phyloP scores from a whole-genome alignment of 1,140 invertebrate species.

The Propsilocerus akamusi region DNA sequence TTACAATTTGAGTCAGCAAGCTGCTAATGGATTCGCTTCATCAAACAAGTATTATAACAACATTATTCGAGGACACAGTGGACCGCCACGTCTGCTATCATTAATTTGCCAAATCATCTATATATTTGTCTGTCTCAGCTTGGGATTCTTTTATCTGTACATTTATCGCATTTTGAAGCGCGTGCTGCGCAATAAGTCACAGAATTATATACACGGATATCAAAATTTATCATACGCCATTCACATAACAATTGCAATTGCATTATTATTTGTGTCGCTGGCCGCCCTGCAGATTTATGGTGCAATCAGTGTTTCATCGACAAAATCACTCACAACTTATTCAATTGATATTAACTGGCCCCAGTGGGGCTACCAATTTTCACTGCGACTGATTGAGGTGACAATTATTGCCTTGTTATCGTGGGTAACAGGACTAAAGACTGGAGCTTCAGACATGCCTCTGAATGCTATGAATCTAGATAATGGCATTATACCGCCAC shows the following conservation, averaged over 20 bases:
- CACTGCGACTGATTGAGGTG: conserved; percentile 63
- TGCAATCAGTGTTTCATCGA: conserved; percentile 27
- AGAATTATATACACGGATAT: conserved; percentile 43
- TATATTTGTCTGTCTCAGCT: conserved; percentile 52
- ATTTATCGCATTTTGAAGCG: conserved; percentile 51
- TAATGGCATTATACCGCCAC: not conserved
- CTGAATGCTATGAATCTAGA: conserved; percentile 3
- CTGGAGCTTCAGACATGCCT: conserved; percentile 23
- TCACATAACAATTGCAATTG: conserved; percentile 67
- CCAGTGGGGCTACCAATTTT: conserved; percentile 77
- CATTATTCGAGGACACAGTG: not conserved
- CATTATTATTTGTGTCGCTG: conserved; percentile 61
- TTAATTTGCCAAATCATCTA: conserved; percentile 67
- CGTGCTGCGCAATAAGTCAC: conserved; percentile 41
- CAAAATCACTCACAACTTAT: conserved; percentile 26
- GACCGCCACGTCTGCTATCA: conserved; percentile 34
- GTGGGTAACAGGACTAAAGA: conserved; percentile 58
- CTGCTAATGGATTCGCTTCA: conserved; percentile 6
- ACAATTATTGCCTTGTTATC: conserved; percentile 62
- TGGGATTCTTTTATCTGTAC: conserved; percentile 69
- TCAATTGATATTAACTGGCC: conserved; percentile 42
- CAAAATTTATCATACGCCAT: conserved; percentile 58
- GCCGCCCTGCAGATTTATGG: conserved; percentile 67
- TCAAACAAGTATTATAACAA: conserved; percentile 1
- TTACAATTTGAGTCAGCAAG: not conserved